Evolutionary conservation across 2,888 invertebrate species (phyloP), one percentile per base, ranked within the genome.

Genomic region (Coremacera marginata): DNA sequence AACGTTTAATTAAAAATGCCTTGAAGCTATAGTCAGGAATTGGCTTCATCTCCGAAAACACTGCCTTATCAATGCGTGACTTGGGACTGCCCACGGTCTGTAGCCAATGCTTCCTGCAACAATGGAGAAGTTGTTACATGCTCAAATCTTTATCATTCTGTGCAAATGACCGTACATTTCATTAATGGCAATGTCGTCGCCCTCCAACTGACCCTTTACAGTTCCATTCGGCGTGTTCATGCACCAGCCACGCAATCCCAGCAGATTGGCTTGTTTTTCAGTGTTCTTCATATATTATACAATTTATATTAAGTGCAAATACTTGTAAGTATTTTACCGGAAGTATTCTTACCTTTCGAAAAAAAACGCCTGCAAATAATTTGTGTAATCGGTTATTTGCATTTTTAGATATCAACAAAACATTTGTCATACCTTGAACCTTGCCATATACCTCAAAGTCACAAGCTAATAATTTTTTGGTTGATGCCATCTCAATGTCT

Each of bases 71-170:
- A 82, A 96, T 95, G 80, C 89, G 90, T 25, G 95, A 94, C 82
- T 91, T 90, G 0, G 95, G 95, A 87, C 95, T 95, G 70, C 95
- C 95, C 11, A 90, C 92, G n/a, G 89, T 90, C 83, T 91, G 90
- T 71, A 96, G 79, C 88, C 88, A 89, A 34, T 83, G 44, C 77
- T 86, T 86, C 88, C 88, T 89, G 78, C 34, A 81, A 84, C 19
- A 11, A 60, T 34, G 9, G 34, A 11, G 9, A 71, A 60, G 19
- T 49, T 62, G 31, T 27, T 73, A 19, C 5, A 25, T 22, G 4
- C 3, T 60, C 11, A 25, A 60, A 63, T 34, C 5, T 19, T 34
- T 63, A 63, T 8, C 8, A 37, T 52, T 16, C 1, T 2, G 11
- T 57, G n/a, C 8, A 11, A 60, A 27, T 55, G 44, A 44, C 78